Evolutionary conservation across 1,140 invertebrate species (phyloP).

Genomic region (Heliconius melpomene): DNA sequence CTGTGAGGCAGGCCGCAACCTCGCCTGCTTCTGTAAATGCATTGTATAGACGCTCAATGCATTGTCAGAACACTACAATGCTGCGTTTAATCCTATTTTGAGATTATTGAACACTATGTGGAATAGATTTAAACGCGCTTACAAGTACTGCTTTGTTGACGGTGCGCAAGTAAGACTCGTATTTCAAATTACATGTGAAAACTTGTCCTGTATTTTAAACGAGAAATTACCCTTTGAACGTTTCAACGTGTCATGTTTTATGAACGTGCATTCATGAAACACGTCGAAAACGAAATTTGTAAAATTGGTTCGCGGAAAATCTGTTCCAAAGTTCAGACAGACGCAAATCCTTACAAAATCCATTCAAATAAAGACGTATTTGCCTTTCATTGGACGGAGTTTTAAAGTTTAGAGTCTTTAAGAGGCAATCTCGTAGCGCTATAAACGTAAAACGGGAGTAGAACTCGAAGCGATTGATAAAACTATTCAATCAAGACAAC

Average conservation of each 20-base stretch:
- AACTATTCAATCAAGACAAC: constrained; percentile 42
- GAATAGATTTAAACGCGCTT: constrained; percentile 7
- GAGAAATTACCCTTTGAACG: constrained; percentile 27
- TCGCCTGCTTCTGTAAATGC: constrained; percentile 24
- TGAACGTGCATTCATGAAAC: constrained; percentile 21
- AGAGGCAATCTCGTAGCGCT: constrained; percentile 20
- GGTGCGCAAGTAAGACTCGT: not conserved
- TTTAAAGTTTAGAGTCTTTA: constrained; percentile 29
- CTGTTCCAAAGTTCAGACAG: constrained; percentile 25
- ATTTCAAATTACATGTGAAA: constrained; percentile 21
- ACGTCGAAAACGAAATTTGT: constrained; percentile 27
- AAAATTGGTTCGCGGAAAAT: constrained; percentile 29
- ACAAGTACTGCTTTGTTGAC: constrained; percentile 6
- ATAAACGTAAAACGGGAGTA: constrained; percentile 26
- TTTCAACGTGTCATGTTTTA: constrained; percentile 19
- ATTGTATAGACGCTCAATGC: constrained; percentile 26
- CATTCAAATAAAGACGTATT: constrained; percentile 33
- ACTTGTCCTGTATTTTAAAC: constrained; percentile 18
- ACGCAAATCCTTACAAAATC: constrained; percentile 30
- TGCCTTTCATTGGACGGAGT: constrained; percentile 28
- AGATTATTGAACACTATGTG: constrained; percentile 1
- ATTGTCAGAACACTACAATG: constrained; percentile 25
- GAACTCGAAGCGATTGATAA: constrained; percentile 24
- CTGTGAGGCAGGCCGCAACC: constrained; percentile 17
- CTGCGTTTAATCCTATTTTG: constrained; percentile 28